Conservation (phyloP, 2,888 invertebrate genomes). For the Pomacea canaliculata region DNA sequence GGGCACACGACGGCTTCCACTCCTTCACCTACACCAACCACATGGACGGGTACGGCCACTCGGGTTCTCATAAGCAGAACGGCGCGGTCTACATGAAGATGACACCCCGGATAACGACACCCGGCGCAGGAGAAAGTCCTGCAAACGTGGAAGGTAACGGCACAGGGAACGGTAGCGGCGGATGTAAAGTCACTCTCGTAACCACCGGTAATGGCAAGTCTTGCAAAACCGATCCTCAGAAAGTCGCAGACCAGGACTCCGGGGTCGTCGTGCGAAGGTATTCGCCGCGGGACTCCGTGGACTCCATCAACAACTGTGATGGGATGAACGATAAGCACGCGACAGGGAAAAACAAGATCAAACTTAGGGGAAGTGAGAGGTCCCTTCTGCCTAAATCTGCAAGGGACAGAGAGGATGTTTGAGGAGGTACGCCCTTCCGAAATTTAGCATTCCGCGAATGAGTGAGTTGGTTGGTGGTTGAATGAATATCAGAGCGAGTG, state of each 20-base stretch:
- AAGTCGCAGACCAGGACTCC: slow-evolving; percentile 28
- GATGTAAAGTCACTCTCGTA: slow-evolving; percentile 1
- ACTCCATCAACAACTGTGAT: slow-evolving; percentile 31
- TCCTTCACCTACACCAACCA: slow-evolving; percentile 51
- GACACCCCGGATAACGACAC: slow-evolving; percentile 25
- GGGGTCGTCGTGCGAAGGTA: slow-evolving; percentile 30
- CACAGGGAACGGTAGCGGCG: background rate
- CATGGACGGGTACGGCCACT: slow-evolving; percentile 36
- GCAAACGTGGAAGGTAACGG: background rate
- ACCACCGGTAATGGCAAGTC: background rate
- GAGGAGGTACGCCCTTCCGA: background rate
- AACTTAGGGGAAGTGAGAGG: slow-evolving; percentile 15
- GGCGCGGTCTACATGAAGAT: slow-evolving; percentile 44
- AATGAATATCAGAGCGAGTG: too few species aligned
- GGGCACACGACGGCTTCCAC: slow-evolving; percentile 48
- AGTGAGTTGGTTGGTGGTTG: too few species aligned
- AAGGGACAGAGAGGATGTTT: slow-evolving; percentile 18
- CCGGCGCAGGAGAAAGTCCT: background rate
- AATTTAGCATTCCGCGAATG: too few species aligned
- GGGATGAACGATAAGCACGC: slow-evolving; percentile 6
- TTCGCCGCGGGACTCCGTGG: slow-evolving; percentile 27
- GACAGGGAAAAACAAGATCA: slow-evolving; percentile 13
- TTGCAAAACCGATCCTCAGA: slow-evolving; percentile 8
- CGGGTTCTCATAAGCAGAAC: slow-evolving; percentile 38
- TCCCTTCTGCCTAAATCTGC: slow-evolving; percentile 13